Percentiles rank a stretch among this genome's conserved stretches.
phyloP scores from a whole-genome alignment of 2,113 vertebrate genomes.

The Pelecanus crispus region DNA sequence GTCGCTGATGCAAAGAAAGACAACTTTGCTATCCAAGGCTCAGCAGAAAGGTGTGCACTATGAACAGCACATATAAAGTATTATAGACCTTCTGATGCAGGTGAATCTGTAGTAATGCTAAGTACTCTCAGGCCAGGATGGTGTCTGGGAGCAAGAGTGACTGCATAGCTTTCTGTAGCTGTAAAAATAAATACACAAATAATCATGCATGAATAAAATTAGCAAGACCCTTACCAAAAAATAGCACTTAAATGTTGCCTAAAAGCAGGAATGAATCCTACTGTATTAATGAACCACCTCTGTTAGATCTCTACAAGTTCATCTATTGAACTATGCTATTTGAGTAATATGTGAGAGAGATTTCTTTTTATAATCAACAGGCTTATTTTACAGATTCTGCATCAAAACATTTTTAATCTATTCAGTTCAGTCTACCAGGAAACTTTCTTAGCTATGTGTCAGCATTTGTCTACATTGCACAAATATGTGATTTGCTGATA shows the following conservation, averaged over 20 bases:
- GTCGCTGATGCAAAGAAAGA: neutral
- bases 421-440: neutral
- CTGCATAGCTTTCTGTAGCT: neutral
- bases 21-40: neutral
- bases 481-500: constrained; percentile 61
- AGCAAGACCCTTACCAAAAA: neutral
- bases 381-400: neutral
- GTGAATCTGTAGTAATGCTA: neutral
- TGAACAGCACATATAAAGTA: neutral
- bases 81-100: neutral
- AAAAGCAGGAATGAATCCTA: neutral
- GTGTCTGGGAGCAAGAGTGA: neutral
- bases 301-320: neutral
- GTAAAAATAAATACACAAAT: neutral
- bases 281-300: neutral
- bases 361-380: neutral
- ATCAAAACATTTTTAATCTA: constrained; percentile 14
- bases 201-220: neutral
- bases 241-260: neutral
- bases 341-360: neutral
- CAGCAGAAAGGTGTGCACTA: neutral
- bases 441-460: constrained; percentile 47
- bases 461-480: constrained; percentile 48
- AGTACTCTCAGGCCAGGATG: fast-evolving
- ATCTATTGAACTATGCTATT: neutral